Evolutionary conservation across 2,888 invertebrate genomes (phyloP).

Genomic region (Aquatica leii): DNA sequence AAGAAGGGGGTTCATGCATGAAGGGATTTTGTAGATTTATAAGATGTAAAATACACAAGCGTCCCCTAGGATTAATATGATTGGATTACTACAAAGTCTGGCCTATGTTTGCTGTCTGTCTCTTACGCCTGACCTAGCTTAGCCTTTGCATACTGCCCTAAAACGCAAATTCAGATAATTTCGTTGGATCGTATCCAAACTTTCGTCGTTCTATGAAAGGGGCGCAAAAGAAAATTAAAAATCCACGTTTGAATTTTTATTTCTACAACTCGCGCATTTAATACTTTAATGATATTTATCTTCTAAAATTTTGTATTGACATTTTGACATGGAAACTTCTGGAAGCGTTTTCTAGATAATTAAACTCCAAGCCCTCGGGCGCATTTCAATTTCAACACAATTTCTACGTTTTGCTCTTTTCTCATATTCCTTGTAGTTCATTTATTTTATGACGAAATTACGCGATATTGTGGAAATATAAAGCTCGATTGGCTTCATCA

Average conservation of each 20-base stretch:
- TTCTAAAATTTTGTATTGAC: constrained; percentile 11
- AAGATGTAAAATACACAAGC: constrained; percentile 32
- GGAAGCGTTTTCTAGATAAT: constrained; percentile 17
- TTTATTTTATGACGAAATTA: constrained; percentile 14
- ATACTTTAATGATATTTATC: constrained; percentile 1
- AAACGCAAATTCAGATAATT: constrained; percentile 43
- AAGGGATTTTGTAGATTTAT: constrained; percentile 25
- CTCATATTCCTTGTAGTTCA: constrained; percentile 13
- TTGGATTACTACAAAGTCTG: constrained; percentile 33
- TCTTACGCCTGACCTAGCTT: constrained; percentile 36
- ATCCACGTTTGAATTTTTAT: constrained; percentile 6
- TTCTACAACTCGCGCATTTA: background rate
- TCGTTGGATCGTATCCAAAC: constrained; percentile 41
- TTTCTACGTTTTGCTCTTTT: constrained; percentile 19
- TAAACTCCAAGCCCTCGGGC: constrained; percentile 16
- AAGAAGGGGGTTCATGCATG: constrained; percentile 2
- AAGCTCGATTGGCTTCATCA: constrained; percentile 2
- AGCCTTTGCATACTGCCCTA: constrained; percentile 30
- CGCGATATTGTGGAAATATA: constrained; percentile 6
- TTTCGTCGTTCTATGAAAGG: constrained; percentile 18
- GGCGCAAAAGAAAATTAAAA: constrained; percentile 24
- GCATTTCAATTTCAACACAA: constrained; percentile 16
- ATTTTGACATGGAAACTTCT: constrained; percentile 7
- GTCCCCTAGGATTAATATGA: constrained; percentile 33
- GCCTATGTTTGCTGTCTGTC: constrained; percentile 37